Base-by-base conservation (phyloP, 2,797 vertebrate species). In the Babyrousa celebensis region DNA sequence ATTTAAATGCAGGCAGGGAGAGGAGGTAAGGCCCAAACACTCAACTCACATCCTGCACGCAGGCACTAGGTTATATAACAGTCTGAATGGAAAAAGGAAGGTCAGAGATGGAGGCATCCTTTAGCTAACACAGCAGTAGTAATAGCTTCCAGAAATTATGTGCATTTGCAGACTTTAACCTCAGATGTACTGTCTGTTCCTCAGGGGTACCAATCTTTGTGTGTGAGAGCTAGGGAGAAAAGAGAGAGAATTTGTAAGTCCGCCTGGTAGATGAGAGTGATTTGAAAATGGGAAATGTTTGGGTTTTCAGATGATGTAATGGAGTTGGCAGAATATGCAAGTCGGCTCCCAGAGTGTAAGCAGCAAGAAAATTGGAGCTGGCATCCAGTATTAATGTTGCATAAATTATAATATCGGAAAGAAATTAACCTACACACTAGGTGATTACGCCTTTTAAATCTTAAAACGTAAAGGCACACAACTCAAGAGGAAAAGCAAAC, bases 51-150 rank as follows among this genome's bases (percentile, higher is more conserved):
- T 95, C 15, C 97, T 98, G 98, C 98, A 97, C 79, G 98, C 98
- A 91, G 97, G 98, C 98, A 7, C 90, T 25, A 87, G 97, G 98
- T 99, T 99, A 99, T 98, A 96, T 99, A 99, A 99, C 97, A 97
- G 98, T 62, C 97, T 91, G 98, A 98, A 74, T 96, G 98, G 96
- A 95, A 96, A 92, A 92, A 91, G 97, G 98, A 98, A 98, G 98
- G 98, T 98, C 98, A 98, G 98, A 94, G 98, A 98, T 97, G 98
- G 97, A 98, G 92, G 97, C 98, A 98, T 96, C 98, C 97, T 94
- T 96, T 71, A 97, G 98, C 96, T 96, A 97, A 87, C 97, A 29
- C 29, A 98, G 98, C 98, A 98, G 97, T 97, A 95, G 98, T 95
- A 92, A 98, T 48, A 83, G 96, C 98, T 88, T 97, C 75, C 86